Conservation (phyloP, 2,888 invertebrate genomes). For the Dasysyrphus tricinctus region DNA sequence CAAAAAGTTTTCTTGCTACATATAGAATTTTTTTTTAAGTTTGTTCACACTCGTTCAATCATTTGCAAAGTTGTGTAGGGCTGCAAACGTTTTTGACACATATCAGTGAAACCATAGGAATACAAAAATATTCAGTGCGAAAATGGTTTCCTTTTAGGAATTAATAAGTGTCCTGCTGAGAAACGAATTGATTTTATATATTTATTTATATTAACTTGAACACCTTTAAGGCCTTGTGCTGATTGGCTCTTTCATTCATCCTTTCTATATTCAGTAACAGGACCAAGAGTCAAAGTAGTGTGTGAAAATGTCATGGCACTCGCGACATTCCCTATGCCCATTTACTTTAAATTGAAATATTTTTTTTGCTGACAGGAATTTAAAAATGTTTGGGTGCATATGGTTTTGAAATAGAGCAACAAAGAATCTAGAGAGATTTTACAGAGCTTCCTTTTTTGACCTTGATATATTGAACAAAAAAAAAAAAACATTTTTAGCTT, state of each 20-base stretch:
- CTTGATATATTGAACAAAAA: no score
- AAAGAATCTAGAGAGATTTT: no score
- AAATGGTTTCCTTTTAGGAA: background rate
- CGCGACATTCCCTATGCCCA: no score
- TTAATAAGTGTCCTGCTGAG: constrained; percentile 3
- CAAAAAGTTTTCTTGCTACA: background rate
- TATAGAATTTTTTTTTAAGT: background rate
- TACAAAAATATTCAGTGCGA: background rate
- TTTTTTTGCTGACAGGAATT: no score
- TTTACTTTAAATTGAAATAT: no score
- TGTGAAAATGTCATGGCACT: no score
- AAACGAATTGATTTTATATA: constrained; percentile 2
- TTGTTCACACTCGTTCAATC: constrained; percentile 3
- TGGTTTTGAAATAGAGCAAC: no score
- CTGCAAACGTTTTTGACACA: constrained; percentile 11
- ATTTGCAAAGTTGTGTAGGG: background rate
- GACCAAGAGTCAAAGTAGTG: no score
- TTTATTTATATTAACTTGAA: background rate
- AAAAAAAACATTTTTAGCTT: no score
- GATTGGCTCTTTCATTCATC: background rate
- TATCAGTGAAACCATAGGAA: background rate
- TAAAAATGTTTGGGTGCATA: no score
- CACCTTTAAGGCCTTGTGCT: background rate
- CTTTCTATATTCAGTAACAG: no score
- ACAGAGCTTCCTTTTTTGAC: no score